A percentile compares a stretch with the other conserved stretches of the same genome.
These are phyloP conservation scores for Protobothrops flavoviridis DNA, from an alignment of 2,113 vertebrate species.

Conservation along the genomic window DNA sequence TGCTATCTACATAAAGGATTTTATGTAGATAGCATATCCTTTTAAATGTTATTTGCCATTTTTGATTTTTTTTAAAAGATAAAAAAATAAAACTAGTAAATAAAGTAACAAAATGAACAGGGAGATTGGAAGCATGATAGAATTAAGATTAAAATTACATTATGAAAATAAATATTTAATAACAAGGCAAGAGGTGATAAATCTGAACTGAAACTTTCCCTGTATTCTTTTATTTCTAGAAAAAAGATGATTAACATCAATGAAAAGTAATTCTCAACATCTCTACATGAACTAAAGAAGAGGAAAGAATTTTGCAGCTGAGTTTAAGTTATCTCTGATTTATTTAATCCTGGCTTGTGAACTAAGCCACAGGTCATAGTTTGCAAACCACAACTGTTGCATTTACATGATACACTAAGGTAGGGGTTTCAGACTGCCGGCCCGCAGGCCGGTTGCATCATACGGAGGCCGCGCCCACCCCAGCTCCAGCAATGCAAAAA, in stretches of 20 bases:
- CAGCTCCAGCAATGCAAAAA: too few relatives aligned
- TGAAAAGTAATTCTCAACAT: not conserved
- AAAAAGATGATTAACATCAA: not conserved
- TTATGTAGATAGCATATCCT: too few relatives aligned
- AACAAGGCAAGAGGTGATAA: not conserved
- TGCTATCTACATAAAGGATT: not conserved
- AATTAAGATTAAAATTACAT: not conserved
- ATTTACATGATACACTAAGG: not conserved
- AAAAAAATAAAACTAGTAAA: not conserved
- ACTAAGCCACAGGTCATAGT: not conserved
- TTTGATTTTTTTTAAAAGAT: not conserved
- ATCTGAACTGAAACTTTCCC: not conserved
- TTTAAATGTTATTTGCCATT: not conserved
- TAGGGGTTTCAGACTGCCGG: too few relatives aligned
- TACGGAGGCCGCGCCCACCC: too few relatives aligned
- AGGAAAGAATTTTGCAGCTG: not conserved
- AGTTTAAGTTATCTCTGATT: not conserved
- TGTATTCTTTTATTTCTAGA: not conserved
- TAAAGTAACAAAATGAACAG: not conserved
- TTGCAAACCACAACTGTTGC: not conserved
- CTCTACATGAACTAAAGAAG: not conserved
- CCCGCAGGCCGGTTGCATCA: too few relatives aligned
- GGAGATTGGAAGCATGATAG: not conserved
- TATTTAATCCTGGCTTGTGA: not conserved
- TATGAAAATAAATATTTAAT: not conserved